A percentile compares a stretch with the other conserved stretches of the same genome.
These are phyloP conservation scores for Cryptocephalus moraei DNA, from an alignment of 2,888 invertebrate genomes.

Conservation along the genomic window DNA sequence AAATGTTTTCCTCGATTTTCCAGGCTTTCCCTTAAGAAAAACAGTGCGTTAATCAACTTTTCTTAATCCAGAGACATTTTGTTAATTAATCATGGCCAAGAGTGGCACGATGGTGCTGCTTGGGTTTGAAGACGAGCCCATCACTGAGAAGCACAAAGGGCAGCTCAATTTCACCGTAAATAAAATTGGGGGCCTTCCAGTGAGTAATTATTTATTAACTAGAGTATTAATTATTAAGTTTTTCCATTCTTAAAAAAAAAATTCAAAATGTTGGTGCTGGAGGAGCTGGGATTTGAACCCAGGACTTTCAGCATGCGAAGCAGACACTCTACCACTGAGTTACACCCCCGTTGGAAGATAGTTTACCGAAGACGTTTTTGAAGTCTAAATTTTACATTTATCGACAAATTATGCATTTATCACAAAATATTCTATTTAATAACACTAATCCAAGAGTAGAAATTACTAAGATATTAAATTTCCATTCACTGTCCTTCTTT, in stretches of 20 bases:
- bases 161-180: slow-evolving; percentile 61
- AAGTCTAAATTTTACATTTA: too few species aligned
- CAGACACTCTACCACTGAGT: slow-evolving; percentile 42
- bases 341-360: slow-evolving; percentile 22
- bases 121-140: slow-evolving; percentile 70
- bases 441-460: too few species aligned
- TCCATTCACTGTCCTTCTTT: too few species aligned
- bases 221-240: not conserved
- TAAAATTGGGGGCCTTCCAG: slow-evolving; percentile 73
- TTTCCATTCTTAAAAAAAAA: not conserved
- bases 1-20: too few species aligned
- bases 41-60: too few species aligned
- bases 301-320: slow-evolving; percentile 42
- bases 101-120: slow-evolving; percentile 49
- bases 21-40: too few species aligned
- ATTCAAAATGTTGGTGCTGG: slow-evolving; percentile 21
- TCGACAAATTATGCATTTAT: too few species aligned
- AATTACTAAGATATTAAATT: too few species aligned
- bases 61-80: too few species aligned
- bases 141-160: slow-evolving; percentile 58
- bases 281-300: slow-evolving; percentile 32
- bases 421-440: too few species aligned
- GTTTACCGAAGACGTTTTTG: too few species aligned
- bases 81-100: not conserved
- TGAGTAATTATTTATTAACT: slow-evolving; percentile 37